Evolutionary conservation across 2,888 invertebrate genomes (phyloP), one percentile per base, ranked within the genome.

Genomic region (Hylaea fasciaria): DNA sequence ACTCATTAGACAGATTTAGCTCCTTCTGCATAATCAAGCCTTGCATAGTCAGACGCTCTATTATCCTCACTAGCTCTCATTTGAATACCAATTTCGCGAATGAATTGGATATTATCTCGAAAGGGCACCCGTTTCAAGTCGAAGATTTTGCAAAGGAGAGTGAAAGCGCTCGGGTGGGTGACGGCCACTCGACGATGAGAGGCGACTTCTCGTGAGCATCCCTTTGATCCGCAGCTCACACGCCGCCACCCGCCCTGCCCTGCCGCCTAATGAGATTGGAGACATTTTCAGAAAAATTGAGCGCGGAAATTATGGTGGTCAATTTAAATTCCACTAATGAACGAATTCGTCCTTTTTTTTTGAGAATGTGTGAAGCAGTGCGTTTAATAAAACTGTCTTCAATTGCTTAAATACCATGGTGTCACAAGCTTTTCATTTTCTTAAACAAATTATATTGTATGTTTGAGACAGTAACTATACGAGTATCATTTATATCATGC

Each of bases 161-260:
- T 78, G 72, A 84, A 82, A 82, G 81, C 73, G 70, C 64, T 69
- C 71, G 81, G 76, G 77, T 74, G 72, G 77, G 73, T 74, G 82
- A 86, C 81, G 82, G 81, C 77, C 84, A 73, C 86, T 88, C 70
- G 66, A 76, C 70, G 62, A 66, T 57, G 69, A 86, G 86, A 82
- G 85, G 81, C 76, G 77, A 81, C 83, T 84, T 82, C 78, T 79
- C 77, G 71, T 78, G 82, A 86, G 82, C 83, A 84, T 85, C 84
- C 74, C 88, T 89, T 89, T 89, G 89, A 89, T 87, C 87, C 80
- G 74, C 72, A 80, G 80, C 81, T 83, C 80, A 83, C 79, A 74
- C 77, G 68, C 70, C 71, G 70, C 81, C 79, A 5, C 78, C 70
- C 73, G 75, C 70, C 78, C 45, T 16, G 73, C 76, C 80, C 78